Base-by-base conservation (phyloP, 1,140 invertebrate species). In the Zaprionus ghesquierei region DNA sequence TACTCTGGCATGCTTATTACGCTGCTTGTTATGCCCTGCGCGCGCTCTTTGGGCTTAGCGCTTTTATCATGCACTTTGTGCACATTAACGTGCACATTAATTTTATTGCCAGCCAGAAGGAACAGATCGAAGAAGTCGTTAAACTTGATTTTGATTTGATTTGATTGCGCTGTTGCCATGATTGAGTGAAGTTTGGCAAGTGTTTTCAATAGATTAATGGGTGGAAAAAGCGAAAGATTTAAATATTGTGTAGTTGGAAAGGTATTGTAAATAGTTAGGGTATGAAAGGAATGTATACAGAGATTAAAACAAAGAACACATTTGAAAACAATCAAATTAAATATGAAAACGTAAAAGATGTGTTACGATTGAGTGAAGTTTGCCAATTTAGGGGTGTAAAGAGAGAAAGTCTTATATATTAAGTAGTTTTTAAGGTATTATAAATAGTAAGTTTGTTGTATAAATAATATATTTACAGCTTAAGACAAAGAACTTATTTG, bases 1-100 rank as follows among this genome's bases (percentile, higher is more conserved):
- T 22, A n/a, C n/a, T n/a, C n/a, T n/a, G n/a, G n/a, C 50, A 58
- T 59, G 33, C 44, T 61, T 50, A 59, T 49, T 65, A 70, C 77
- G 49, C 64, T 63, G 68, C 74, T 55, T 50, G 49, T 22, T 41
- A 25, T 27, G 35, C 20, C 64, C 59, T 33, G 53, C 49, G 20
- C 22, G 55, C 18, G n/a, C n/a, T n/a, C n/a, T n/a, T n/a, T 33
- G 63, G 60, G 70, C 54, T 72, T 29, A 55, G 6, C 53, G 8
- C 33, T 35, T 55, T 54, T 27, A 53, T 38, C 54, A 68, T 23
- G 25, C 65, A 29, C 18, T 53, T 49, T 60, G 33, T 13, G 27
- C 6, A 33, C 51, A 31, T 51, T 15, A 25, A 51, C 23, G 49
- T 22, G 20, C 23, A 51, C 49, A 51, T 46, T 46, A 46, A 46